phyloP scores from a whole-genome alignment of 1,140 invertebrate species.

The Pseudomyrmex gracilis region DNA sequence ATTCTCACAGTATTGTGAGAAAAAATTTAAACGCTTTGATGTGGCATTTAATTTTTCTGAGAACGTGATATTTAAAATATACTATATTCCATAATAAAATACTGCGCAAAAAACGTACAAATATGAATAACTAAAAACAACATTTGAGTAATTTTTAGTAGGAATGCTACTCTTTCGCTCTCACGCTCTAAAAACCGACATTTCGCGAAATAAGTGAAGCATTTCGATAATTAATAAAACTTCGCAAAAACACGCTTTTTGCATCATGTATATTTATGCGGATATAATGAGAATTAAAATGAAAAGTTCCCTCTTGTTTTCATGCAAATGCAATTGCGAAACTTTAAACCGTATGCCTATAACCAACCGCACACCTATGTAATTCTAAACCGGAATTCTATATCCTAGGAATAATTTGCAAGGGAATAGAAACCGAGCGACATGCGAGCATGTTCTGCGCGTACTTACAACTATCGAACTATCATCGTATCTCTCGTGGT shows the following conservation, averaged over 20 bases:
- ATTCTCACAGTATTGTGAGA: background rate
- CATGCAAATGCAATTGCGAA: background rate
- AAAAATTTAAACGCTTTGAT: background rate
- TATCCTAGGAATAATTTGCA: background rate
- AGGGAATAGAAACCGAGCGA: background rate
- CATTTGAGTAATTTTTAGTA: no score
- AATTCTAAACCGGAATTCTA: no score
- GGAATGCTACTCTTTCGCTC: no score
- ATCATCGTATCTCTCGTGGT: background rate
- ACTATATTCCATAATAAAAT: no score
- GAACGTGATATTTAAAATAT: no score
- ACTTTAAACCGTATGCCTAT: background rate
- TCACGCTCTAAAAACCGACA: no score
- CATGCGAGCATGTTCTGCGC: conserved; percentile 25
- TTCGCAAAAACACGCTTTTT: background rate
- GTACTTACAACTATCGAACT: background rate
- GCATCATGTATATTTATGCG: background rate
- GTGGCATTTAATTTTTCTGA: background rate
- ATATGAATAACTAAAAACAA: no score
- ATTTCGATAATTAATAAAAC: background rate
- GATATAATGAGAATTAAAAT: conserved; percentile 13
- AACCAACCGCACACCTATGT: no score
- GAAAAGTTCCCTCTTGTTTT: background rate
- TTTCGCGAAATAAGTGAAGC: background rate
- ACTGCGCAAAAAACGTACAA: no score